Base-by-base conservation (phyloP, 2,888 invertebrate genomes). In the Aethes cnicana region DNA sequence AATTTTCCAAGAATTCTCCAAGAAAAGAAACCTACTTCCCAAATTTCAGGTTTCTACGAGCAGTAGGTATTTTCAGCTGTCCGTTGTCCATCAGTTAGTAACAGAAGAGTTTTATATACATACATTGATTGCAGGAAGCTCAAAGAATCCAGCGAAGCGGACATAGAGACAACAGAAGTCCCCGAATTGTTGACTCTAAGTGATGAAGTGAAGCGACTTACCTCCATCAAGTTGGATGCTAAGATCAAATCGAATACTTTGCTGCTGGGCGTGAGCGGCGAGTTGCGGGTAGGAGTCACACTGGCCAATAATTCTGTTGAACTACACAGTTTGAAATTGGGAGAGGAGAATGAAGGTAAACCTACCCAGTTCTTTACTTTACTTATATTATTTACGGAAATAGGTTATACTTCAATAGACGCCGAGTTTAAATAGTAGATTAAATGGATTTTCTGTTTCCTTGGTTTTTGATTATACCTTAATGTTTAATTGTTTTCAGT, bases 291-390 rank as follows among this genome's bases (percentile, higher is more conserved):
- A 3, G 91, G 92, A 1, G 88, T 92, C 2, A 91, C 92, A 14
- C 76, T 96, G 21, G 91, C 92, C 5, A 95, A 95, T 68, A 98
- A 98, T 70, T 92, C 92, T 1, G 84, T 97, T 4, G 94, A 94
- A 59, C 74, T 97, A 48, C 93, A 94, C 73, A 91, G 93, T 43
- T 70, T 92, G 56, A 81, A 80, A 49, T 63, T 90, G 25, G 76
- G 64, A 32, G 91, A 92, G 1, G 91, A 91, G 0, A 86, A 91
- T 64, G 92, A 94, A 80, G 81, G 91, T 69, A 88, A 84, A n/a
- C n/a, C n/a, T n/a, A n/a, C n/a, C n/a, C n/a, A n/a, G n/a, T n/a
- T n/a, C n/a, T n/a, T n/a, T n/a, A n/a, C n/a, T n/a, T n/a, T n/a
- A n/a, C n/a, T n/a, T n/a, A n/a, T n/a, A n/a, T n/a, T n/a, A n/a